These are phyloP conservation scores for Amphipyra tragopoginis DNA, from an alignment of 2,888 invertebrate species.

Conservation along the genomic window DNA sequence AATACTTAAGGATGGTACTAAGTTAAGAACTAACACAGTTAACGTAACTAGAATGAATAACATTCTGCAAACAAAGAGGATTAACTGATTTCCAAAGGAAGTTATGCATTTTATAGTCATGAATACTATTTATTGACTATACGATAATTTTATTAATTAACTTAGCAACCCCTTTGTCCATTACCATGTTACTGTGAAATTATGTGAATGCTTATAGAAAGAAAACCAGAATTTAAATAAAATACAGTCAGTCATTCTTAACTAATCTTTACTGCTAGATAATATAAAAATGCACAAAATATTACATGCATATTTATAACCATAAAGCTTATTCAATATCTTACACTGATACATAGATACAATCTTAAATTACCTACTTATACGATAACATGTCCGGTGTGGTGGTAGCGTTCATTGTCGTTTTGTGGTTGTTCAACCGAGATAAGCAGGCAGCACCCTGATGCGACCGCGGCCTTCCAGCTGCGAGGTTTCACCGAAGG, in stretches of 20 bases:
- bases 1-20: conserved; percentile 24
- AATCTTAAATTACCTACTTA: conserved; percentile 36
- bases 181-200: conserved; percentile 34
- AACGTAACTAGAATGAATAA: conserved; percentile 27
- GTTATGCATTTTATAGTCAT: conserved; percentile 35
- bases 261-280: conserved; percentile 46
- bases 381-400: conserved; percentile 23
- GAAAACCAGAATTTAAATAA: conserved; percentile 22
- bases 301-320: conserved; percentile 36
- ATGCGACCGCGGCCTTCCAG: conserved; percentile 80
- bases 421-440: conserved; percentile 70
- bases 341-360: conserved; percentile 31
- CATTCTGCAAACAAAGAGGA: conserved; percentile 32
- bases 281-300: conserved; percentile 40
- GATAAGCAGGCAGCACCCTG: conserved; percentile 82
- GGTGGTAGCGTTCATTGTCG: conserved; percentile 5
- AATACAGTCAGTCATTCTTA: conserved; percentile 31
- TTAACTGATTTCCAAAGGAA: conserved; percentile 6
- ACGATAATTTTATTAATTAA: conserved; percentile 44
- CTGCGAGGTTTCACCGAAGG: conserved; percentile 77
- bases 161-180: conserved; percentile 28
- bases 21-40: conserved; percentile 4
- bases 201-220: background rate
- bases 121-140: conserved; percentile 20
- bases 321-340: conserved; percentile 33